phyloP scores from a whole-genome alignment of 2,113 vertebrate species.

The Phrynosoma platyrhinos region DNA sequence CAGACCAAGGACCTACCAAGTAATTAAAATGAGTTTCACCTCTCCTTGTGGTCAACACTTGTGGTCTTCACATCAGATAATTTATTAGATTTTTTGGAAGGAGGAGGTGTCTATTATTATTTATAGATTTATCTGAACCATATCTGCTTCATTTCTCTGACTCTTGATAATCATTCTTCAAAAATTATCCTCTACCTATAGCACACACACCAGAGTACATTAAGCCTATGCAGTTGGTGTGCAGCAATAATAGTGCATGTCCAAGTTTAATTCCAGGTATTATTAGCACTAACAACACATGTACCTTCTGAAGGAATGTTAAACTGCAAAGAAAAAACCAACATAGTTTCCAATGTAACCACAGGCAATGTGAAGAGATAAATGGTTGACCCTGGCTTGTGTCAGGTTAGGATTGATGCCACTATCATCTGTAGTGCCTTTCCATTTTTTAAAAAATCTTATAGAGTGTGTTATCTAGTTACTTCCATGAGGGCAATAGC shows the following conservation, averaged over 20 bases:
- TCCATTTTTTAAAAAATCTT: constrained; percentile 96
- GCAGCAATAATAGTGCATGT: not conserved
- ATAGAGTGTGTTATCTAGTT: constrained; percentile 99
- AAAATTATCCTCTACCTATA: not conserved
- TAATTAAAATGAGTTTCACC: too few relatives aligned
- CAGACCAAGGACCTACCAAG: too few relatives aligned
- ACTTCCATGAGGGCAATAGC: constrained; percentile 97
- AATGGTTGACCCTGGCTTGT: constrained; percentile 96
- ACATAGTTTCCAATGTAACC: constrained; percentile 92
- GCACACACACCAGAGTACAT: not conserved
- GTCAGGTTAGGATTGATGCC: constrained; percentile 99
- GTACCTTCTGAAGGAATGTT: constrained; percentile 91
- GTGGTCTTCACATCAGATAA: not conserved
- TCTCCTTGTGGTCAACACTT: too few relatives aligned
- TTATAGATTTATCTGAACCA: not conserved
- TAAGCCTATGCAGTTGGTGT: constrained; percentile 14
- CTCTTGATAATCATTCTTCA: not conserved
- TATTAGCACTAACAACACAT: constrained; percentile 77
- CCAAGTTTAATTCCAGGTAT: constrained; percentile 66
- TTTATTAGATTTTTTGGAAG: too few relatives aligned
- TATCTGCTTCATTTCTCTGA: not conserved
- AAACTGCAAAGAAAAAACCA: constrained; percentile 87
- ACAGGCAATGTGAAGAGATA: constrained; percentile 97
- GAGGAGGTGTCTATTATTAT: not conserved
- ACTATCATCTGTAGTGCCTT: constrained; percentile 97